These are phyloP conservation scores for Matsumurasca onukii DNA, from an alignment of 1,140 invertebrate genomes.

Conservation along the genomic window DNA sequence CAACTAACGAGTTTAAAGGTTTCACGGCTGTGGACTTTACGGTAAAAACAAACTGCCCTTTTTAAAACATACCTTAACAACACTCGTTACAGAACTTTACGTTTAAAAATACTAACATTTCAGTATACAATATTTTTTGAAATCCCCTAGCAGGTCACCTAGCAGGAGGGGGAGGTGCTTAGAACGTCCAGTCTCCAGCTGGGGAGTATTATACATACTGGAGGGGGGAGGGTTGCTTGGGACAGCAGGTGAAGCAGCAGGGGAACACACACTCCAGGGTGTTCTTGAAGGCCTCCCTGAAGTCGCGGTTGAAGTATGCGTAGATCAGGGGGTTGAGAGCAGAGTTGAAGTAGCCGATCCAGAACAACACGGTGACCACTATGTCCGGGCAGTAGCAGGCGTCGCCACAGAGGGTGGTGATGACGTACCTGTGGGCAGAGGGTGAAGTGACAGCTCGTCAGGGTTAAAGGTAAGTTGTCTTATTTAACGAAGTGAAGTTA, in stretches of 20 bases:
- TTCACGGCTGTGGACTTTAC: no score
- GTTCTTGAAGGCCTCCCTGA: conserved; percentile 94
- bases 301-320: conserved; percentile 99
- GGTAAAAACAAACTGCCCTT: no score
- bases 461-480: no score
- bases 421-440: conserved; percentile 93
- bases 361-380: conserved; percentile 79
- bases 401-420: conserved; percentile 78
- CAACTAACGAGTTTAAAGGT: no score
- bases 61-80: no score
- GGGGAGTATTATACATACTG: conserved; percentile 35
- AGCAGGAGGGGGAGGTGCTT: no score
- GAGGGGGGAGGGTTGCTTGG: conserved; percentile 36
- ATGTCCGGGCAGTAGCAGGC: conserved; percentile 78
- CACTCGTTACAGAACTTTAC: no score
- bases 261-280: conserved; percentile 82
- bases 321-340: conserved; percentile 96
- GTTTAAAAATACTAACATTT: no score
- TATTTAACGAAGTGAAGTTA: no score
- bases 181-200: conserved; percentile 1
- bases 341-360: conserved; percentile 94
- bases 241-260: conserved; percentile 62
- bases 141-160: no score
- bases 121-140: no score
- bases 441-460: no score